These are phyloP conservation scores for Ophioderma brevispina DNA, from an alignment of 35 echinoderm and acorn worm genomes.

Conservation along the genomic window DNA sequence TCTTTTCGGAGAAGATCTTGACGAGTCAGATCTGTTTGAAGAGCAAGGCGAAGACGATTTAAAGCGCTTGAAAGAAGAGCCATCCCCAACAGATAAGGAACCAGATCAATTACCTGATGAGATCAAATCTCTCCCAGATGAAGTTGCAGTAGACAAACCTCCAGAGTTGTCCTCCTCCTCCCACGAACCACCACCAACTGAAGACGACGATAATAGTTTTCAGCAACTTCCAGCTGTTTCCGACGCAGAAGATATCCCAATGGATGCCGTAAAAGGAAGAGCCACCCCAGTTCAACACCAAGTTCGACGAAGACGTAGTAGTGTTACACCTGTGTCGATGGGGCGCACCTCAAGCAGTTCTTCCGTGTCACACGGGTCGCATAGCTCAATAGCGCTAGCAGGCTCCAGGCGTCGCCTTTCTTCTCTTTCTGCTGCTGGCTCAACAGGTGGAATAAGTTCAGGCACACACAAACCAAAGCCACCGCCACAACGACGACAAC, in stretches of 20 bases:
- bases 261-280: background rate
- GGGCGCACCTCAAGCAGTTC: background rate
- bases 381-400: background rate
- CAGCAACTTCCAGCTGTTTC: background rate
- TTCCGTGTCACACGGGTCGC: background rate
- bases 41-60: too few species aligned
- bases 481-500: conserved; percentile 22
- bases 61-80: too few species aligned
- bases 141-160: too few species aligned
- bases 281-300: background rate
- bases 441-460: background rate
- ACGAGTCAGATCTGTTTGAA: too few species aligned
- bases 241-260: background rate
- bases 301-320: background rate
- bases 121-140: too few species aligned
- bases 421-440: background rate
- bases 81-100: too few species aligned
- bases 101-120: too few species aligned
- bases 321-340: background rate
- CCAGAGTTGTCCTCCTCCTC: too few species aligned
- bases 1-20: too few species aligned
- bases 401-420: background rate
- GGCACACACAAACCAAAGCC: background rate
- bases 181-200: too few species aligned
- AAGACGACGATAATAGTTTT: too few species aligned